phyloP scores from a whole-genome alignment of 2,888 invertebrate species.

The Gonocerus acuteangulatus region DNA sequence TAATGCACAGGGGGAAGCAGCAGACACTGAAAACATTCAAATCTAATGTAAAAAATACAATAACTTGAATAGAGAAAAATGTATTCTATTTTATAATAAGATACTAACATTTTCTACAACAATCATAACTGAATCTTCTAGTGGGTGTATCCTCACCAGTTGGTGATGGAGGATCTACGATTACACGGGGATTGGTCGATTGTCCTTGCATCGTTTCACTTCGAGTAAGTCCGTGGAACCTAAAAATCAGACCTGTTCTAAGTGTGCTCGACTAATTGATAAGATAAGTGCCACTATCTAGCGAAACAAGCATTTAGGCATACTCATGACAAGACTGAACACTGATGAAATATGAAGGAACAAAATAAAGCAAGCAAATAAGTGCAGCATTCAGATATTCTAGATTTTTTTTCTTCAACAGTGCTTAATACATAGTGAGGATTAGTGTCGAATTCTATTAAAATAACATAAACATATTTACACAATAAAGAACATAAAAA shows the following conservation, averaged over 20 bases:
- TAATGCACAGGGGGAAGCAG: conserved; percentile 42
- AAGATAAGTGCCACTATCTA: not conserved
- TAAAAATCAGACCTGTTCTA: conserved; percentile 28
- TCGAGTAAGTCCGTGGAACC: conserved; percentile 34
- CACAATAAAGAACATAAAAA: not conserved
- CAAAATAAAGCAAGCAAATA: conserved; percentile 15
- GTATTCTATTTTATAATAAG: conserved; percentile 14
- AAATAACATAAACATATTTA: not conserved
- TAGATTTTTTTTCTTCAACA: not conserved
- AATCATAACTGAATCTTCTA: conserved; percentile 42
- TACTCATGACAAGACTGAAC: conserved; percentile 2
- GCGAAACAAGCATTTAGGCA: conserved; percentile 17
- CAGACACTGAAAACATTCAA: conserved; percentile 42
- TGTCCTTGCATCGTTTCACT: conserved; percentile 33
- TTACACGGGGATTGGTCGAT: conserved; percentile 44
- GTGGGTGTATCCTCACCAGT: conserved; percentile 40
- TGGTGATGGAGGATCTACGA: conserved; percentile 67
- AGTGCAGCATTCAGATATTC: conserved; percentile 21
- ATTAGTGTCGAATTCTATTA: not conserved
- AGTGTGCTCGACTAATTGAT: conserved; percentile 19
- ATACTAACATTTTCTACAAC: conserved; percentile 45
- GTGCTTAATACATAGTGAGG: not conserved
- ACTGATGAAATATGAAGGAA: not conserved
- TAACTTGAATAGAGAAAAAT: not conserved
- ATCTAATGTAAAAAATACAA: conserved; percentile 6